Evolutionary conservation across 2,113 vertebrate species (phyloP).

Genomic region (Mohoua ochrocephala): DNA sequence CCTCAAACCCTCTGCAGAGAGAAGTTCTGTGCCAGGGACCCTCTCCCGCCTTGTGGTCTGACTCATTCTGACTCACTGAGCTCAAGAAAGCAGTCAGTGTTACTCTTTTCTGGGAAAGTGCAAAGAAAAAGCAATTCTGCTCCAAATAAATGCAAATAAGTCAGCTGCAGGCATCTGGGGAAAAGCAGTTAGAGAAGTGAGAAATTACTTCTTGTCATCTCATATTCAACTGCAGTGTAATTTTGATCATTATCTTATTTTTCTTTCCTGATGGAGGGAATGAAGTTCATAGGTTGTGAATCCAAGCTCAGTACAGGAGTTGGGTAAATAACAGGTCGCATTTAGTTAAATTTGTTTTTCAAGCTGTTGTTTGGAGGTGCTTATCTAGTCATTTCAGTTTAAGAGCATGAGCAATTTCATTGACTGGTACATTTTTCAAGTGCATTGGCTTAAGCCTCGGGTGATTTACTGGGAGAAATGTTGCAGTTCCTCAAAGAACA

Average conservation of each 20-base stretch:
- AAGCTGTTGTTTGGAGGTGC: neutral
- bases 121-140: neutral
- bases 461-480: neutral
- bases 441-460: neutral
- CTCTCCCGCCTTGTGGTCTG: neutral
- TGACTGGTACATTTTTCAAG: neutral
- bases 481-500: neutral
- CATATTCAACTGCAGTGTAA: neutral
- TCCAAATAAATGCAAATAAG: neutral
- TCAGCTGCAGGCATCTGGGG: neutral
- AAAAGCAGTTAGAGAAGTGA: neutral
- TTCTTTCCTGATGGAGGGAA: neutral
- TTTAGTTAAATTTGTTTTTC: neutral
- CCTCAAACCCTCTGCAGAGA: neutral
- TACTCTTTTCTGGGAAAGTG: conserved; percentile 15
- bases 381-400: conserved; percentile 3
- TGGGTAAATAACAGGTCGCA: neutral
- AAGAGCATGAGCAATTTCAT: neutral
- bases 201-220: neutral
- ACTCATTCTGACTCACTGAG: conserved; percentile 43
- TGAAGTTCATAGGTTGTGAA: neutral
- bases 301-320: neutral
- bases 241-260: neutral
- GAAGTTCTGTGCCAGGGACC: neutral
- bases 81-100: neutral